Evolutionary conservation across 2,797 vertebrate species (phyloP), one percentile per base, ranked within the genome.

Genomic region (Xyrichtys novacula): DNA sequence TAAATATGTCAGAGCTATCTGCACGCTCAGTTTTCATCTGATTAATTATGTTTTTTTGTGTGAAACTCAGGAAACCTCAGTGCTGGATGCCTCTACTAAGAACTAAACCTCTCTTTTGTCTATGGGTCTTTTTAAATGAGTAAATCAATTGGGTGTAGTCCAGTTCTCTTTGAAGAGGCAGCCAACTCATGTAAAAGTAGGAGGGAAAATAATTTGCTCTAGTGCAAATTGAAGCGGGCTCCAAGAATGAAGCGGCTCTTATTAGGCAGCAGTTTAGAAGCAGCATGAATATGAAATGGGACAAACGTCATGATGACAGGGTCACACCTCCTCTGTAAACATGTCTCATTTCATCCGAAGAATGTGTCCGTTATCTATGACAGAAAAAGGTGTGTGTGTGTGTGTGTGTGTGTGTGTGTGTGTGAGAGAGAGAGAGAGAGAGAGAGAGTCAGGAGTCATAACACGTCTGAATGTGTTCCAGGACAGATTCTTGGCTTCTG

Each of bases 401-500:
- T 49, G 11, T 38, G 36, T 14, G n/a, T 49, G 25, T 34, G 32
- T 34, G 6, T 26, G 39, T 67, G 61, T 38, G 22, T 36, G 55
- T 70, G n/a, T n/a, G n/a, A n/a, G n/a, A n/a, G n/a, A n/a, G n/a
- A n/a, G n/a, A n/a, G n/a, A n/a, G n/a, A n/a, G n/a, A n/a, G n/a
- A n/a, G n/a, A n/a, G n/a, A n/a, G 56, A 43, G 61, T 66, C 54
- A 23, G 49, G 48, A 52, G 44, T 50, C 66, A 39, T 28, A 52
- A 53, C 65, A 36, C 53, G n/a, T 62, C 46, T 54, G 59, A 55
- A 42, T 38, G 71, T 53, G 56, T 58, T 76, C 49, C 48, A 66
- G 72, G 76, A 79, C 81, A 86, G 72, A 85, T 79, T 79, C 76
- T 58, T 80, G 78, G 81, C 81, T 60, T 48, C 5, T 11, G 53